Conservation (phyloP, 2,888 invertebrate genomes). For the Dicranocentrus wangi region DNA sequence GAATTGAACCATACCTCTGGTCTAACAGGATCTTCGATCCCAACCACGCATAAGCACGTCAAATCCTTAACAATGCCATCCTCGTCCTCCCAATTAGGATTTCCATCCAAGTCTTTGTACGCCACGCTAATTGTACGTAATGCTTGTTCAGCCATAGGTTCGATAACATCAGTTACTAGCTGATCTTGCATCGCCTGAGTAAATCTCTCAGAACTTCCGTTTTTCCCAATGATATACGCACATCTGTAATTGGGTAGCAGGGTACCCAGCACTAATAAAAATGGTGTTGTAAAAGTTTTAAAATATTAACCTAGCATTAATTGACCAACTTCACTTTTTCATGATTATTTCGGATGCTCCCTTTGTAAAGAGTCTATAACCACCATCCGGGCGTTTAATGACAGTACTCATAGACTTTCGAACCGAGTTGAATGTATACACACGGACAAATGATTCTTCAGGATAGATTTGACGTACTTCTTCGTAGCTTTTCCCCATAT, state of each 20-base stretch:
- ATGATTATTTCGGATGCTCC: slow-evolving; percentile 99
- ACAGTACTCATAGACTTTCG: slow-evolving; percentile 99
- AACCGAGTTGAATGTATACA: slow-evolving; percentile 99
- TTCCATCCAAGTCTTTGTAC: slow-evolving; percentile 93
- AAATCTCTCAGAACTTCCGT: slow-evolving; percentile 92
- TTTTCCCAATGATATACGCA: slow-evolving; percentile 93
- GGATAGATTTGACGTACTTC: slow-evolving; percentile 90
- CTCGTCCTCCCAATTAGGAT: slow-evolving; percentile 97
- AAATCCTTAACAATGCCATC: slow-evolving; percentile 92
- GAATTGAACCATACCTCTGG: slow-evolving; percentile 82
- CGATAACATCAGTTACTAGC: slow-evolving; percentile 92
- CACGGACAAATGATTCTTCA: slow-evolving; percentile 92
- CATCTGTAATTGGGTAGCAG: slow-evolving; percentile 85
- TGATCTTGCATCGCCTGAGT: slow-evolving; percentile 92
- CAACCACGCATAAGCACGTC: slow-evolving; percentile 96
- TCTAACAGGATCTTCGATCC: slow-evolving; percentile 98
- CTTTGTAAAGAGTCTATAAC: slow-evolving; percentile 94
- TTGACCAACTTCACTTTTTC: slow-evolving; percentile 86
- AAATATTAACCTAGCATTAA: background rate
- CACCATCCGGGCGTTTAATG: slow-evolving; percentile 85
- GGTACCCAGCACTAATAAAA: no score
- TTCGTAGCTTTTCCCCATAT: slow-evolving; percentile 93
- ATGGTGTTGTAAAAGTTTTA: background rate
- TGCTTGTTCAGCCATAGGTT: slow-evolving; percentile 98
- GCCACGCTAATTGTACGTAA: slow-evolving; percentile 96